These are phyloP conservation scores for Triplophysa yarkandensis DNA, from an alignment of 2,797 vertebrate genomes.

Conservation along the genomic window DNA sequence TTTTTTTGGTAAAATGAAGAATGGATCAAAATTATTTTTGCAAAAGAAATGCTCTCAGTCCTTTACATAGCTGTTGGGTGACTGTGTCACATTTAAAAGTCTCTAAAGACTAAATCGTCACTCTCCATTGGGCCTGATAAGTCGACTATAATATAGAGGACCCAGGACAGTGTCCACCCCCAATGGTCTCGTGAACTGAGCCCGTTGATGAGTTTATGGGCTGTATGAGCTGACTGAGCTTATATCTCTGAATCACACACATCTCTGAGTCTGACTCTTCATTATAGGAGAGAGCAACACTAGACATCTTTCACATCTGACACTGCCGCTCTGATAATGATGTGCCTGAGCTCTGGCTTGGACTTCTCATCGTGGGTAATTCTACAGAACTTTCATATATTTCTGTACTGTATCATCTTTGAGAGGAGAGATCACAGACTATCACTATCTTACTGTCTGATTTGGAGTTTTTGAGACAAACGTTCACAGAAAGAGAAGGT, in stretches of 20 bases:
- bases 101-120: not conserved
- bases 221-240: constrained; percentile 36
- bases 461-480: not conserved
- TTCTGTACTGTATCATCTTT: constrained; percentile 1
- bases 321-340: constrained; percentile 14
- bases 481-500: not conserved
- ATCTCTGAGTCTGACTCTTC: not conserved
- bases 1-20: no score
- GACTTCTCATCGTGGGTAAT: not conserved
- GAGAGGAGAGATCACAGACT: no score
- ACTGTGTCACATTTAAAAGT: not conserved
- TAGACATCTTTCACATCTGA: not conserved
- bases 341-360: constrained; percentile 9
- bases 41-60: no score
- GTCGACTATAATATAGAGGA: not conserved
- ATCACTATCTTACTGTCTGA: no score
- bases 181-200: not conserved
- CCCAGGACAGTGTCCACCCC: not conserved
- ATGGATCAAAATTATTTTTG: constrained; percentile 61
- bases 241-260: constrained; percentile 18
- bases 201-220: constrained; percentile 38
- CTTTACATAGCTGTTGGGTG: no score
- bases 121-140: not conserved
- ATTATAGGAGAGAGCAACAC: not conserved
- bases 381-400: constrained; percentile 8